These are phyloP conservation scores for Drosophila siamana DNA, from an alignment of 2,888 invertebrate genomes.

Conservation along the genomic window DNA sequence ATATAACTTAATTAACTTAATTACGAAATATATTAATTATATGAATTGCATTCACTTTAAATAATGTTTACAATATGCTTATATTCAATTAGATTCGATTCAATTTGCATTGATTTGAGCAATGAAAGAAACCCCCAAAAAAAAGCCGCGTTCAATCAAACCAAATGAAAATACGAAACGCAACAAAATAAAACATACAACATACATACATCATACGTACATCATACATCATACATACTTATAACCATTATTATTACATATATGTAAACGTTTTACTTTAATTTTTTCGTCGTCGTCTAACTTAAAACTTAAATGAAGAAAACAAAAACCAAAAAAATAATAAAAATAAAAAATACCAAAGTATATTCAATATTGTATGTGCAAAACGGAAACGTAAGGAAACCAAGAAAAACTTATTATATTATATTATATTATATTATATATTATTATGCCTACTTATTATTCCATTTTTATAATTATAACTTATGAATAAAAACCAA, in stretches of 20 bases:
- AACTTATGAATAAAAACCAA: constrained; percentile 67
- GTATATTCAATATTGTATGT: constrained; percentile 75
- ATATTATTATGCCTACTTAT: constrained; percentile 78
- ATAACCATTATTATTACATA: constrained; percentile 62
- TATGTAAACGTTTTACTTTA: constrained; percentile 50
- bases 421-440: constrained; percentile 76
- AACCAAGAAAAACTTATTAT: constrained; percentile 66
- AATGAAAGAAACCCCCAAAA: constrained; percentile 36
- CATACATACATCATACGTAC: constrained; percentile 30
- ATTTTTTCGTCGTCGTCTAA: constrained; percentile 71
- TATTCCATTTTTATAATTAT: constrained; percentile 81
- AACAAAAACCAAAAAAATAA: constrained; percentile 26
- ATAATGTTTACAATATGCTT: constrained; percentile 53
- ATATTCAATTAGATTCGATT: constrained; percentile 60
- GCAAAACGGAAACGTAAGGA: constrained; percentile 51
- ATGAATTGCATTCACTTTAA: constrained; percentile 59
- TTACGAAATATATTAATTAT: constrained; percentile 56
- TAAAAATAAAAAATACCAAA: constrained; percentile 46
- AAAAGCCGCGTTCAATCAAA: constrained; percentile 9
- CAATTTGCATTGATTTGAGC: constrained; percentile 64
- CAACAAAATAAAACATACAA: constrained; percentile 43
- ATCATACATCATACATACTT: constrained; percentile 50
- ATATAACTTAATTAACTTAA: constrained; percentile 53
- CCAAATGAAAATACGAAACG: constrained; percentile 33
- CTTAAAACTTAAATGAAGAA: constrained; percentile 42